These are phyloP conservation scores for Xanthostigma xanthostigma DNA, from an alignment of 2,888 invertebrate species.

Conservation along the genomic window DNA sequence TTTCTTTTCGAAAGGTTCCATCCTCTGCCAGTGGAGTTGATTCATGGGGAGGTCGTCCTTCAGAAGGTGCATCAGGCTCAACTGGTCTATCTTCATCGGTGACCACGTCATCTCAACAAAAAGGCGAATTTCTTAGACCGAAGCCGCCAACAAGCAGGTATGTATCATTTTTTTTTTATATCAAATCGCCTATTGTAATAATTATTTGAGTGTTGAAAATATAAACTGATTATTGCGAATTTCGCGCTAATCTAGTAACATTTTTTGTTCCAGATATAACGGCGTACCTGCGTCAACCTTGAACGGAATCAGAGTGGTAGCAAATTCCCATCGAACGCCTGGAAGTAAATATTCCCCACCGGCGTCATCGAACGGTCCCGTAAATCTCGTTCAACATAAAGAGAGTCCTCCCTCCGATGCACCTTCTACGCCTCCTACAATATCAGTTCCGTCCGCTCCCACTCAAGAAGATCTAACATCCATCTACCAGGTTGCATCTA, in stretches of 20 bases:
- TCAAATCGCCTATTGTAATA: too few relatives aligned
- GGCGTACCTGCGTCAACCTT: conserved; percentile 3
- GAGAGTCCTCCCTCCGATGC: conserved; percentile 21
- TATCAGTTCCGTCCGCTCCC: conserved; percentile 13
- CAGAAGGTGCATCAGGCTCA: not conserved
- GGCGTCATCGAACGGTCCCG: conserved; percentile 20
- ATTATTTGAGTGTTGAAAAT: not conserved
- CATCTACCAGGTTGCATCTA: not conserved
- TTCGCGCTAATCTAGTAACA: not conserved
- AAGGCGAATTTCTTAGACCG: not conserved
- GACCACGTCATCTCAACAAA: not conserved
- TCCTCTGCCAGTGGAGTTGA: not conserved
- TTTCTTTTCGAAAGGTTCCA: not conserved
- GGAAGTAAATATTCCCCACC: conserved; percentile 27
- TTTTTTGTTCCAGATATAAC: conserved; percentile 5
- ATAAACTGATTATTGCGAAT: not conserved
- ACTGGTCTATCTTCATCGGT: not conserved
- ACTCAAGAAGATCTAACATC: not conserved
- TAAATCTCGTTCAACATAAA: conserved; percentile 28
- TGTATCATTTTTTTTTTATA: too few relatives aligned
- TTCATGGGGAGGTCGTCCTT: not conserved
- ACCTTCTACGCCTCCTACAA: conserved; percentile 9
- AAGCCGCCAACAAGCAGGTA: not conserved
- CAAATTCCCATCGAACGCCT: conserved; percentile 20
- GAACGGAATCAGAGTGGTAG: conserved; percentile 2